Percentiles rank a stretch among this genome's conserved stretches.
phyloP scores from a whole-genome alignment of 2,797 vertebrate species.

The Crypturellus tataupa region DNA sequence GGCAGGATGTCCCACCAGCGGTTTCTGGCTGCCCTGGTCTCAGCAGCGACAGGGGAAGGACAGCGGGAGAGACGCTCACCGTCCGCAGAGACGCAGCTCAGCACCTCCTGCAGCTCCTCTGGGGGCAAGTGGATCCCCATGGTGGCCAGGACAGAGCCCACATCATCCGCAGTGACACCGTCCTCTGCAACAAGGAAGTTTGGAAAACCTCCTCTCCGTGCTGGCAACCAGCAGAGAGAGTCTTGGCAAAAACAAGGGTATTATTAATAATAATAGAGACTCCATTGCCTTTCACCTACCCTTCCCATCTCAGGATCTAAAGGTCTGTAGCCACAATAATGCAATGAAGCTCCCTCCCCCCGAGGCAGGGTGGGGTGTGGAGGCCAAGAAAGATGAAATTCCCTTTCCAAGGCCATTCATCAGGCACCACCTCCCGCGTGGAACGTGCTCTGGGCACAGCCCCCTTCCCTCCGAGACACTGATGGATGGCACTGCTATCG shows the following conservation, averaged over 20 bases:
- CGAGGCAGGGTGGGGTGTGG: neutral
- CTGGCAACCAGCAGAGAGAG: neutral
- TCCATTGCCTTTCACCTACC: slow-evolving; percentile 40
- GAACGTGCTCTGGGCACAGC: neutral
- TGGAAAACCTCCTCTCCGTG: neutral
- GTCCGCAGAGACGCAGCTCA: neutral
- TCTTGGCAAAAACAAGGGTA: neutral
- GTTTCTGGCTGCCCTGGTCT: neutral
- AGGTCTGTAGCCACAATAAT: slow-evolving; percentile 30
- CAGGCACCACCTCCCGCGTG: neutral
- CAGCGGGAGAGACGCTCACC: neutral
- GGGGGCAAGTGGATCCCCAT: neutral
- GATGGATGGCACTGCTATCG: neutral
- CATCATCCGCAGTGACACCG: neutral
- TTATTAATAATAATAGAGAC: neutral
- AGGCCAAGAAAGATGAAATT: slow-evolving; percentile 23
- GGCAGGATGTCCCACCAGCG: neutral
- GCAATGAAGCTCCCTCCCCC: neutral
- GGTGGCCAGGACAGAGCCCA: neutral
- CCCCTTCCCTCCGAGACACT: neutral
- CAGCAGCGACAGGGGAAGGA: neutral
- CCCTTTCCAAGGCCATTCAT: neutral
- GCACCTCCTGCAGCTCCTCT: neutral
- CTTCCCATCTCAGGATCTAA: slow-evolving; percentile 11
- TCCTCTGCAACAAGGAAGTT: slow-evolving; percentile 4